phyloP scores from a whole-genome alignment of 2,888 invertebrate genomes.

The Amphimallon solstitiale region DNA sequence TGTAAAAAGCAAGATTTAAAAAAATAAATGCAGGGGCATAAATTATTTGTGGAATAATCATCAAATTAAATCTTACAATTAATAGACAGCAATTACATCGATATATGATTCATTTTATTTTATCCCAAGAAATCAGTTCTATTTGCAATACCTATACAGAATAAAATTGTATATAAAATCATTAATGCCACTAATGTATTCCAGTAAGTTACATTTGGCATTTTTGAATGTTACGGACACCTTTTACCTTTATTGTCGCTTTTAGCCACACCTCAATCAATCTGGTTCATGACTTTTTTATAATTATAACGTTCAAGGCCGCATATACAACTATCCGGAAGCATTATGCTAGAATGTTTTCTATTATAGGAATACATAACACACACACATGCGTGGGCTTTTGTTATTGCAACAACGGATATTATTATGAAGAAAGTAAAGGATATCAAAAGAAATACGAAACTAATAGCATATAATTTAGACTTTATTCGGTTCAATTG shows the following conservation, averaged over 20 bases:
- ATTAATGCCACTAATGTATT: slow-evolving; percentile 10
- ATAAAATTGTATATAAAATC: background rate
- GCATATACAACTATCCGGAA: slow-evolving; percentile 10
- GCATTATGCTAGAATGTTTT: background rate
- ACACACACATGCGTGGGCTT: no score
- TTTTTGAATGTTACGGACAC: slow-evolving; percentile 12
- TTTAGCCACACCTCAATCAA: slow-evolving; percentile 19
- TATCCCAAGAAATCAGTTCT: no score
- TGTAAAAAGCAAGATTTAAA: no score
- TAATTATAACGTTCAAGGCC: slow-evolving; percentile 1
- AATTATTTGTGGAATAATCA: no score
- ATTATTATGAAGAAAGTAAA: background rate
- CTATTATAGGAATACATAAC: slow-evolving; percentile 9
- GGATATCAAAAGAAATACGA: slow-evolving; percentile 10
- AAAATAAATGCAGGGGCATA: no score
- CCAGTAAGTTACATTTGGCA: background rate
- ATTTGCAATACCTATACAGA: background rate
- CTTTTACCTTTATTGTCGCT: slow-evolving; percentile 7
- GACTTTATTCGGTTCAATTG: background rate
- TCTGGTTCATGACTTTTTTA: slow-evolving; percentile 15
- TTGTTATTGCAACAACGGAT: background rate
- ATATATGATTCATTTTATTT: no score
- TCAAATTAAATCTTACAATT: no score
- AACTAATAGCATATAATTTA: background rate
- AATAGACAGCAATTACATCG: no score